These are phyloP conservation scores for Disparrhopalites patrizii DNA, from an alignment of 2,888 invertebrate species.

Conservation along the genomic window DNA sequence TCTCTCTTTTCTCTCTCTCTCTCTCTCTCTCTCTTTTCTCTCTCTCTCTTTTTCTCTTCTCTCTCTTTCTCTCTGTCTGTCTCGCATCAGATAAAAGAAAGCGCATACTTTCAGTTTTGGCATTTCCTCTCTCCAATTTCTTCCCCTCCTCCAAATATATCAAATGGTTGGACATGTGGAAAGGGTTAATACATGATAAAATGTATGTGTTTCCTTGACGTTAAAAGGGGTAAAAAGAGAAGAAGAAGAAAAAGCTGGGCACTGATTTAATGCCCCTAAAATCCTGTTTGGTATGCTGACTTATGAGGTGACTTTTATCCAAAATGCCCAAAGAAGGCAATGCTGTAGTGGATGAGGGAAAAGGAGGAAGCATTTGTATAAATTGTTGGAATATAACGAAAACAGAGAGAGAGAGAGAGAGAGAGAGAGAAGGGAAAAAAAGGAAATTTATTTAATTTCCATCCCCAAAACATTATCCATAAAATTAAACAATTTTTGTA, in stretches of 20 bases:
- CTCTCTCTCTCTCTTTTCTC: slow-evolving; percentile 4
- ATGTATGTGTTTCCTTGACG: too few species aligned
- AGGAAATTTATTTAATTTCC: not conserved
- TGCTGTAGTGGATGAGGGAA: not conserved
- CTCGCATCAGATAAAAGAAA: not conserved
- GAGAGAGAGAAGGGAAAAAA: too few species aligned
- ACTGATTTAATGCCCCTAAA: slow-evolving; percentile 13
- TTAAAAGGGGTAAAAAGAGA: too few species aligned
- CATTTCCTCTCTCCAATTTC: too few species aligned
- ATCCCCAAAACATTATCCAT: slow-evolving; percentile 1
- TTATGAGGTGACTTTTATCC: slow-evolving; percentile 23
- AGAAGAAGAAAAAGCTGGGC: not conserved
- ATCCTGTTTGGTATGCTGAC: slow-evolving; percentile 23
- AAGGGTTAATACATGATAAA: too few species aligned
- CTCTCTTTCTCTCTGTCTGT: not conserved
- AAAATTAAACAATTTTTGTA: slow-evolving; percentile 9
- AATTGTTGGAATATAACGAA: too few species aligned
- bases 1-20: slow-evolving; percentile 1
- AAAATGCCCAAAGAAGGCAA: slow-evolving; percentile 21
- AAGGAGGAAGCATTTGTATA: not conserved
- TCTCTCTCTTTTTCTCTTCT: not conserved
- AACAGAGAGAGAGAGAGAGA: too few species aligned
- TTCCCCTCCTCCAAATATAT: too few species aligned
- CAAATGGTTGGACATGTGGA: too few species aligned
- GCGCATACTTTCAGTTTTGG: too few species aligned